Base-by-base conservation (phyloP, 2,113 vertebrate genomes). In the Nothoprocta pentlandii region DNA sequence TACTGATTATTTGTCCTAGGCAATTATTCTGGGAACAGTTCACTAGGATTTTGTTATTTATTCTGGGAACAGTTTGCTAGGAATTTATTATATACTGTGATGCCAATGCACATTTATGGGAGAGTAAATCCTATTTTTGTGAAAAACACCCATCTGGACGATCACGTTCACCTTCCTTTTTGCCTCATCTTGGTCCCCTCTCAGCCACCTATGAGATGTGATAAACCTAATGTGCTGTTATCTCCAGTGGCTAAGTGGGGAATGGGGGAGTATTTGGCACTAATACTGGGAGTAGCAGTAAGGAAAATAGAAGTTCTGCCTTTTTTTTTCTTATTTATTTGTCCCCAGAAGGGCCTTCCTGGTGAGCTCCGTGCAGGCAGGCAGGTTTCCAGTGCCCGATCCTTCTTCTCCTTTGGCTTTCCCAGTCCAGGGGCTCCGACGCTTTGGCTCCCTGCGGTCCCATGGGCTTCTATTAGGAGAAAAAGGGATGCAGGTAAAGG, bases 181-280 rank as follows among this genome's bases (percentile, higher is more conserved):
- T 9, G 47, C 32, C 58, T 42, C 69, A 5, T 36, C 56, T 30
- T 32, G 11, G 47, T 7, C 58, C 51, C 49, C 42, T 41, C 23
- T 44, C 30, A 15, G 12, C 84, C 74, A 7, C 16, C 81, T 26
- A 75, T 7, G 85, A 28, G 80, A 17, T 9, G 16, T 4, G 62
- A 53, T 13, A 21, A 34, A 41, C 16, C 20, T 10, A 0, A 2
- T 0, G 10, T 3, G 75, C 26, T 42, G 4, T 74, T n/a, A 0
- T 9, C 16, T 9, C 59, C 61, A 2, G 14, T 32, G 76, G 44
- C 54, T 16, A 6, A 39, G 23, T 1, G 14, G 42, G 73, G 49
- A 16, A 47, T 0, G 28, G 10, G 20, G 80, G 56, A 68, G 41
- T 77, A 36, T 47, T 46, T 64, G 62, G 68, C 21, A 1, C 1